A percentile compares a stretch with the other conserved stretches of the same genome.
Conservation (phyloP, 2,888 invertebrate species). For the Ophioninae sp. region DNA sequence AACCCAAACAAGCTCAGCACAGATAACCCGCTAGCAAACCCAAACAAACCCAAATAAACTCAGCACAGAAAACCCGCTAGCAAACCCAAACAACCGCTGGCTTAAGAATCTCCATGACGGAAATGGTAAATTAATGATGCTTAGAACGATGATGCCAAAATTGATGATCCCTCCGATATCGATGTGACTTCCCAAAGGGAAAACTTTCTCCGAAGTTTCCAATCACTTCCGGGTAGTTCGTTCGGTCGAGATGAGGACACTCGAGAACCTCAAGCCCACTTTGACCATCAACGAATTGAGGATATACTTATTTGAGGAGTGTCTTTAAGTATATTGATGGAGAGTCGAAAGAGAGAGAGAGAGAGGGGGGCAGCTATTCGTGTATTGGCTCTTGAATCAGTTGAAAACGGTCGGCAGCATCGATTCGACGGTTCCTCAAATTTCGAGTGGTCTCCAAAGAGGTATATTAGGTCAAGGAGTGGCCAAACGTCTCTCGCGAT, state of each 20-base stretch:
- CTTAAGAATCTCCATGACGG: no score
- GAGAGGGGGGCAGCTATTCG: no score
- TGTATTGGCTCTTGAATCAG: conserved; percentile 38
- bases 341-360: conserved; percentile 8
- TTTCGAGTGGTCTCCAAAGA: conserved; percentile 51
- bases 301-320: neutral
- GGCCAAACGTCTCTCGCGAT: conserved; percentile 44
- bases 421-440: conserved; percentile 62
- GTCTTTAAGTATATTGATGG: conserved; percentile 14
- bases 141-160: neutral
- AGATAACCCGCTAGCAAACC: no score
- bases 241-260: neutral
- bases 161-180: no score
- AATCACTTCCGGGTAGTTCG: neutral
- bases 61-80: no score
- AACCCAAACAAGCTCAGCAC: no score
- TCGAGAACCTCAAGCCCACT: neutral
- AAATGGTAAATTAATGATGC: neutral
- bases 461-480: conserved; percentile 50
- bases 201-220: no score
- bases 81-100: no score
- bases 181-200: no score
- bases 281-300: no score
- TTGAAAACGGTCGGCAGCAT: conserved; percentile 43
- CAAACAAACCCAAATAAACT: no score